phyloP scores from a whole-genome alignment of 2,888 invertebrate genomes.

The Parthenolecanium corni region DNA sequence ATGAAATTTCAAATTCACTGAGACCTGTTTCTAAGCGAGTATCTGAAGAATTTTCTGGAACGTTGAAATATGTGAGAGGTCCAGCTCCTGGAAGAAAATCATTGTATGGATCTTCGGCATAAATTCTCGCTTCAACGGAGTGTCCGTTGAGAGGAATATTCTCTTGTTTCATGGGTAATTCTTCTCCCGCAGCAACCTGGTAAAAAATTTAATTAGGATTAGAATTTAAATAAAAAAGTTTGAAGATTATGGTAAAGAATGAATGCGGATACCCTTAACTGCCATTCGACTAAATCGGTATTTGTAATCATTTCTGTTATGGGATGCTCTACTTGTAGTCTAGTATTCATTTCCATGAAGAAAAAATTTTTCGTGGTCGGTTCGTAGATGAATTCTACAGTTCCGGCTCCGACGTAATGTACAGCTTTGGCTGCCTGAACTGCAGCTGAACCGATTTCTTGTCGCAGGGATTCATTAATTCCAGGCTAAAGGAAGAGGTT shows the following conservation, averaged over 20 bases:
- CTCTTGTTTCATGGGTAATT: constrained; percentile 66
- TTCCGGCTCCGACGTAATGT: constrained; percentile 93
- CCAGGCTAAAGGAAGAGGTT: constrained; percentile 53
- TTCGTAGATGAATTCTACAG: constrained; percentile 95
- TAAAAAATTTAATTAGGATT: not conserved
- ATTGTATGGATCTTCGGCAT: constrained; percentile 64
- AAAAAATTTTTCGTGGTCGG: constrained; percentile 73
- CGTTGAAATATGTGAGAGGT: constrained; percentile 57
- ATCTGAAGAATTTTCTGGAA: constrained; percentile 52
- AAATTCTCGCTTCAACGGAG: constrained; percentile 91
- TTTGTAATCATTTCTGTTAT: constrained; percentile 96
- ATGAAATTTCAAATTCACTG: not conserved
- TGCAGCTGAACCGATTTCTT: constrained; percentile 74
- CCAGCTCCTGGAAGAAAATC: constrained; percentile 94
- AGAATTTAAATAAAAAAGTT: too few species aligned
- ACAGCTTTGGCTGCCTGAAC: constrained; percentile 90
- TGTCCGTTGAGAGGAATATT: constrained; percentile 70
- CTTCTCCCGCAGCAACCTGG: constrained; percentile 73
- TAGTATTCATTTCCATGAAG: constrained; percentile 99
- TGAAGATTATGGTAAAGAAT: too few species aligned
- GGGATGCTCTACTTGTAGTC: constrained; percentile 86
- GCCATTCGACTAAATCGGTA: constrained; percentile 97
- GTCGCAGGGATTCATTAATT: constrained; percentile 60
- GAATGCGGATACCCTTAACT: constrained; percentile 58
- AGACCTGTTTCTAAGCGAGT: constrained; percentile 80